These are phyloP conservation scores for Cheilosia vernalis DNA, from an alignment of 2,888 invertebrate genomes.

Conservation along the genomic window DNA sequence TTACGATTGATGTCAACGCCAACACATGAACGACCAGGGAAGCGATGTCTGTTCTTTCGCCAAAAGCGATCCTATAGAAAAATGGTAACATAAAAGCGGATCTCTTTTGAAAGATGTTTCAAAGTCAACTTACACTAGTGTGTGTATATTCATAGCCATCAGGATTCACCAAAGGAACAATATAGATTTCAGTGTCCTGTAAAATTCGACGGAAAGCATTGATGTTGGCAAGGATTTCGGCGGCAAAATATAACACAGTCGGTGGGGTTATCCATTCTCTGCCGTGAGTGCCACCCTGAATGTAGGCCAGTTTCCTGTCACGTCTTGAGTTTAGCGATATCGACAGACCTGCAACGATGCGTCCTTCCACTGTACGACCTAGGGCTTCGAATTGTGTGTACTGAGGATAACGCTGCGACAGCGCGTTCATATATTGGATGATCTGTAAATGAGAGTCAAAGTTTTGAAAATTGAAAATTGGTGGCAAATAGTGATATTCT, in stretches of 20 bases:
- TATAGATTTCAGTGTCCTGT: conserved; percentile 80
- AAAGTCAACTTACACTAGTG: conserved; percentile 77
- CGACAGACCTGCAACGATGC: conserved; percentile 80
- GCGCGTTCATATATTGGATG: conserved; percentile 80
- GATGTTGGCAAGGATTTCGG: conserved; percentile 86
- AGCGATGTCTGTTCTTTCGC: conserved; percentile 88
- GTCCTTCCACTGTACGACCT: conserved; percentile 81
- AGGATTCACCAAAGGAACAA: conserved; percentile 82
- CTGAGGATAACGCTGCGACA: conserved; percentile 80
- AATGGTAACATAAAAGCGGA: not conserved
- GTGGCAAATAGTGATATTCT: too few relatives aligned
- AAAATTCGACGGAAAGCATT: conserved; percentile 80
- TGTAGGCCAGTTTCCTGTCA: conserved; percentile 80
- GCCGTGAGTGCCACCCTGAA: conserved; percentile 82
- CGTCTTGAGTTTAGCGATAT: conserved; percentile 80
- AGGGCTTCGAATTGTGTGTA: conserved; percentile 78
- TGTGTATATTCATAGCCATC: conserved; percentile 83
- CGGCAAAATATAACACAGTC: conserved; percentile 87
- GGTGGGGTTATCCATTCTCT: conserved; percentile 90
- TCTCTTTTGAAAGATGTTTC: not conserved
- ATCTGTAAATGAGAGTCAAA: conserved; percentile 76
- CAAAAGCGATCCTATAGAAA: conserved; percentile 84
- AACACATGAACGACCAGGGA: conserved; percentile 84
- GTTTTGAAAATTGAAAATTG: not conserved
- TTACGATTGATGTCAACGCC: conserved; percentile 92